Evolutionary conservation across 2,888 invertebrate species (phyloP), one percentile per base, ranked within the genome.

Genomic region (Hemistola chrysoprasaria): DNA sequence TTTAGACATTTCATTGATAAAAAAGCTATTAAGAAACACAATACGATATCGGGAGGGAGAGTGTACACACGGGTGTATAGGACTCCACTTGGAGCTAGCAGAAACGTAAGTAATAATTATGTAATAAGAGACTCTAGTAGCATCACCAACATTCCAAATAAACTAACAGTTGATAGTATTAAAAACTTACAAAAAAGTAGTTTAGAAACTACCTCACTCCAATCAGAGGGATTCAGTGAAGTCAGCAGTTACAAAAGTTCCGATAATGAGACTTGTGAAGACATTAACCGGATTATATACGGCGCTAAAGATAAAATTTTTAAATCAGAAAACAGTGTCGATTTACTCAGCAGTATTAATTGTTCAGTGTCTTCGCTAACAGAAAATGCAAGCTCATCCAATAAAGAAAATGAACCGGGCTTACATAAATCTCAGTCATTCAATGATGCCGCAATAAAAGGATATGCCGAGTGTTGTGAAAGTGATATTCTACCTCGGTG

Each of bases 241-340:
- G 71, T 78, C 56, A 89, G 89, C 61, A 90, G 89, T 71, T 83
- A 82, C 58, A 90, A 90, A 74, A 90, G 89, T 74, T 89, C 90
- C 34, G 89, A 90, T 62, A 82, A 87, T 57, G 90, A 90, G 65
- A 82, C 77, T 50, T 74, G 53, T 45, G 79, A 76, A 39, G 75
- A 76, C 39, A 54, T 62, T 53, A 69, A 67, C 55, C 63, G 59
- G 46, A 62, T 61, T 28, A 53, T 57, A 43, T 56, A 58, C 41
- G 56, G 60, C 41, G 51, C 55, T 47, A 59, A 47, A 38, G 56
- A 59, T 34, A 57, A 48, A 42, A 40, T 33, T 28, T 43, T 25
- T 25, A 57, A 50, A 57, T 52, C 47, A 22, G 53, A 60, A 33
- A 69, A 68, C 40, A 61, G 56, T 42, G 47, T 51, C 11, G 54